Evolutionary conservation across 2,797 vertebrate genomes (phyloP), one percentile per base, ranked within the genome.

Genomic region (Orientallactaga sibirica): DNA sequence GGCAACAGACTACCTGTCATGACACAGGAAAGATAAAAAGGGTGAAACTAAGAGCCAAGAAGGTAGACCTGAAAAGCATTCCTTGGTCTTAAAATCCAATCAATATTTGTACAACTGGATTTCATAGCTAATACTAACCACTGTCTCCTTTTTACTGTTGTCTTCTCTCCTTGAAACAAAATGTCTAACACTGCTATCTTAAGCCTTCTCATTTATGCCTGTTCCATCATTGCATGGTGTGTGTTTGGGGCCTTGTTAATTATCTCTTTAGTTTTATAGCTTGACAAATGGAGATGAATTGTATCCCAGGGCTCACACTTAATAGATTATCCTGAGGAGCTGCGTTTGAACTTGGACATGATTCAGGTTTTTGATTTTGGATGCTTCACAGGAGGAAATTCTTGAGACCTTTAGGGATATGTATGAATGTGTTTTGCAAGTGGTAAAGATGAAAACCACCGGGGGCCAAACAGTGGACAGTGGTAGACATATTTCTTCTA

Each of bases 351-450:
- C 33, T 29, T 62, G 41, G 48, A 25, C 9, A 3, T 52, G 9
- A 88, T 82, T 82, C 66, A 82, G 24, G 75, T 85, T 88, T 58
- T 75, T 93, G 61, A 19, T 67, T 84, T 74, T 84, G 74, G 27
- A 85, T 37, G 19, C 27, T 71, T 1, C 79, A 33, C 75, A 27
- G 11, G n/a, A 92, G 81, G 27, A 64, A 10, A 86, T 61, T 93
- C 33, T 86, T 88, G 70, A 91, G 70, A n/a, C 1, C 62, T 85
- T 81, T 74, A 9, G 19, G 74, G 33, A 18, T 58, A 29, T 75
- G 2, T 71, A 25, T 66, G 70, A 85, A 48, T 18, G 27, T 70
- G 61, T 64, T 87, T 71, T 76, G 41, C 52, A 87, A 74, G 12
- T 15, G 14, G 8, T 27, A 58, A 41, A 10, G n/a, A 52, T 76